phyloP scores from a whole-genome alignment of 2,797 vertebrate genomes.

The Huso huso region DNA sequence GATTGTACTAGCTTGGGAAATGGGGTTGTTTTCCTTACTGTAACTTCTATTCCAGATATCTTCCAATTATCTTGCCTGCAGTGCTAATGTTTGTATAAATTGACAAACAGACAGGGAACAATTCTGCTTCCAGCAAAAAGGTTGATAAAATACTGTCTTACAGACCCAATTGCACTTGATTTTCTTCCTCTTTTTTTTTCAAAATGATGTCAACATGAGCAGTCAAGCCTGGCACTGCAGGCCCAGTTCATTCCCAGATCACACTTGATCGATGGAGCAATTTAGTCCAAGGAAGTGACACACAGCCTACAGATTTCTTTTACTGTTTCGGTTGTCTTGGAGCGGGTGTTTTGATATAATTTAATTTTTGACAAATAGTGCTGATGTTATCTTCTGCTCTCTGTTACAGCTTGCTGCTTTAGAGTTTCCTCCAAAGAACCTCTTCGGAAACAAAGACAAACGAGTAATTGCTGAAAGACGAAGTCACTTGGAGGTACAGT shows the following conservation, averaged over 20 bases:
- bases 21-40: no score
- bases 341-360: no score
- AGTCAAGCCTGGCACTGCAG: not conserved
- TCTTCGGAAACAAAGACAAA: constrained; percentile 93
- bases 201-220: not conserved
- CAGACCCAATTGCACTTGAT: not conserved
- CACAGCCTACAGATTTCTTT: not conserved
- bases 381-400: constrained; percentile 7
- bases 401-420: constrained; percentile 70
- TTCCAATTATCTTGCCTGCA: no score
- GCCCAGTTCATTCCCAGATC: not conserved
- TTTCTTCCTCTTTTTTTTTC: not conserved
- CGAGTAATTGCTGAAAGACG: constrained; percentile 79
- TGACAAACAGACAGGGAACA: no score
- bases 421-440: constrained; percentile 90
- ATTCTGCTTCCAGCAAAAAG: no score
- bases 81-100: no score
- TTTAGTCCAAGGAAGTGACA: not conserved
- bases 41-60: no score
- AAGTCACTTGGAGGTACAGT: constrained; percentile 76
- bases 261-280: not conserved
- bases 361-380: not conserved
- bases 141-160: no score
- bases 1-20: no score
- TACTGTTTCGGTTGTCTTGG: not conserved